Evolutionary conservation across 1,140 invertebrate genomes (phyloP).

Genomic region (Lepeophtheirus salmonis): DNA sequence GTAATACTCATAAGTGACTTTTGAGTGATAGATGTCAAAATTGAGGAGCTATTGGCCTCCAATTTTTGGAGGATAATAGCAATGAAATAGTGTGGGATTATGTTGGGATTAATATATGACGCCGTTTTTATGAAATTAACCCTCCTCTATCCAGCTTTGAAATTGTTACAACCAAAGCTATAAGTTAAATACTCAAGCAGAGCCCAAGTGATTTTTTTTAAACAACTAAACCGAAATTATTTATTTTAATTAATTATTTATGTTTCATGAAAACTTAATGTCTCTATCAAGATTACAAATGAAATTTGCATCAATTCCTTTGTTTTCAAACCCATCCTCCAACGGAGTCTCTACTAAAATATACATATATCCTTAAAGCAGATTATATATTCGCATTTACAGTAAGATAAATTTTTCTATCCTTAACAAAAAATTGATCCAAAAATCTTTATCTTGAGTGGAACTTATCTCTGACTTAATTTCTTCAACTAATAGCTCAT

Average conservation of each 20-base stretch:
- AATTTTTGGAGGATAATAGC: too few relatives aligned
- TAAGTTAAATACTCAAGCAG: too few relatives aligned
- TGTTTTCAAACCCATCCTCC: background rate
- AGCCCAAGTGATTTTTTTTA: too few relatives aligned
- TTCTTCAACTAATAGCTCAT: background rate
- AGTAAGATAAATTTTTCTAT: background rate
- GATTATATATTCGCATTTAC: background rate
- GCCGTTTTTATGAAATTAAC: too few relatives aligned
- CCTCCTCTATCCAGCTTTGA: too few relatives aligned
- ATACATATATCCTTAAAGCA: background rate
- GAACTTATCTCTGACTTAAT: background rate
- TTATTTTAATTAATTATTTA: background rate
- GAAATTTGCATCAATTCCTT: background rate
- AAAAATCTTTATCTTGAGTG: background rate
- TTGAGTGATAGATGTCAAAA: too few relatives aligned
- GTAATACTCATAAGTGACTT: too few relatives aligned
- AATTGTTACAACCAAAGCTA: too few relatives aligned
- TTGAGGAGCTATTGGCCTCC: too few relatives aligned
- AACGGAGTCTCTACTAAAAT: background rate
- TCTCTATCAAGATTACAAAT: background rate
- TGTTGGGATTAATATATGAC: too few relatives aligned
- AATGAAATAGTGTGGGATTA: too few relatives aligned
- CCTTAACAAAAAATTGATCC: background rate
- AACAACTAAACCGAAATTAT: too few relatives aligned
- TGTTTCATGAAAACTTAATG: background rate